Evolutionary conservation across 1,140 invertebrate species (phyloP), one percentile per base, ranked within the genome.

Genomic region (Caenorhabditis inopinata): DNA sequence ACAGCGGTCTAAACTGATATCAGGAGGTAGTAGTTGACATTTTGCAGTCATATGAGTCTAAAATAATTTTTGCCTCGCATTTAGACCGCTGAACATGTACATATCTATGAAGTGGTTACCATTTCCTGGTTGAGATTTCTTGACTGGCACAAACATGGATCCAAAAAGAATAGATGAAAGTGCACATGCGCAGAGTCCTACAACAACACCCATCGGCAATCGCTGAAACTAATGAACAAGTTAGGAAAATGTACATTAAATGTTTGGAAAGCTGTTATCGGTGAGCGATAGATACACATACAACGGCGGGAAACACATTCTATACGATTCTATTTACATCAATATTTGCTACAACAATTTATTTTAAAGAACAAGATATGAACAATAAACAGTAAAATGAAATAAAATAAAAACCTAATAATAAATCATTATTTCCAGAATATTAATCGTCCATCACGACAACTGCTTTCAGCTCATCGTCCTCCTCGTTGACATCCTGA

Each of bases 361-460:
- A 49, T 27, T 23, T 47, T 49, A 25, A 76, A 76, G 12, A 49
- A 51, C 38, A 58, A 35, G 12, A 51, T 38, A 78, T 42, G 25
- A 48, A 42, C 0, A 42, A 32, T 49, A 51, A 7, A 42, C 12
- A 32, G 14, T 18, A 58, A 16, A 18, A 16, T 74, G 51, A 78
- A 75, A 48, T 2, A 18, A 18, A 47, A 75, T n/a, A 48, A 35
- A 47, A 47, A 47, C 7, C 49, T 18, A 49, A 46, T 7, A 45
- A 45, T 45, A n/a, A n/a, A n/a, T n/a, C n/a, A n/a, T n/a, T n/a
- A n/a, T 9, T 12, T 16, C 2, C 25, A 1, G 27, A 11, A 75
- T 18, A 25, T 75, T 14, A 85, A 62, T 85, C 84, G 46, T 85
- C 84, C 23, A 83, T 79, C n/a, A 75, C 83, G 7, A 84, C 29